Evolutionary conservation across 2,113 vertebrate species (phyloP).

Genomic region (Halcyon senegalensis): DNA sequence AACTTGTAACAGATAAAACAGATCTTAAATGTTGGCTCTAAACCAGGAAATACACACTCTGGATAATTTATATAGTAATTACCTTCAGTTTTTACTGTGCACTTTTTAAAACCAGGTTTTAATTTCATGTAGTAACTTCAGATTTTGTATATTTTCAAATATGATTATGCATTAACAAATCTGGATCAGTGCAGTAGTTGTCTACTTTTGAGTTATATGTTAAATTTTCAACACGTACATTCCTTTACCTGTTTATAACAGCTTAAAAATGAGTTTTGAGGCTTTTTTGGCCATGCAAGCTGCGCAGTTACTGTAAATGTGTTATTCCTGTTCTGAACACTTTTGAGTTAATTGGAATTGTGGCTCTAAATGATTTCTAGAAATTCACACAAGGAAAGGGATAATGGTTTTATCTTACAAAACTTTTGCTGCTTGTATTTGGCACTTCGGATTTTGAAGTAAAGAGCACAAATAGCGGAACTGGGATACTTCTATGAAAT

Average conservation of each 20-base stretch:
- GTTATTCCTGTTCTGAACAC: constrained; percentile 32
- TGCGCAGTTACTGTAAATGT: constrained; percentile 60
- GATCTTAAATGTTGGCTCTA: constrained; percentile 52
- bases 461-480: constrained; percentile 30
- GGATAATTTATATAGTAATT: constrained; percentile 74
- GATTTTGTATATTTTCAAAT: constrained; percentile 78
- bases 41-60: constrained; percentile 55
- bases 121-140: constrained; percentile 76
- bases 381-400: constrained; percentile 55
- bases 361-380: constrained; percentile 63
- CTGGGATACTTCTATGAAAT: not conserved
- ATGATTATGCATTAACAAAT: constrained; percentile 63
- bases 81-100: constrained; percentile 80
- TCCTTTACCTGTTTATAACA: constrained; percentile 46
- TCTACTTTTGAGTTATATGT: constrained; percentile 60
- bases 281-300: not conserved
- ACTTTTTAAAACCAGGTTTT: constrained; percentile 79
- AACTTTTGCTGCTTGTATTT: constrained; percentile 24
- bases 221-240: constrained; percentile 57
- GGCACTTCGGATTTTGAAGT: constrained; percentile 23
- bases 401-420: constrained; percentile 18
- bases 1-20: constrained; percentile 52
- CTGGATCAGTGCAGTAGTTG: constrained; percentile 67
- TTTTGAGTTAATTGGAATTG: constrained; percentile 58
- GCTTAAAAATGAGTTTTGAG: constrained; percentile 30